Conservation (phyloP, 2,888 invertebrate species). For the Catonia carolina region DNA sequence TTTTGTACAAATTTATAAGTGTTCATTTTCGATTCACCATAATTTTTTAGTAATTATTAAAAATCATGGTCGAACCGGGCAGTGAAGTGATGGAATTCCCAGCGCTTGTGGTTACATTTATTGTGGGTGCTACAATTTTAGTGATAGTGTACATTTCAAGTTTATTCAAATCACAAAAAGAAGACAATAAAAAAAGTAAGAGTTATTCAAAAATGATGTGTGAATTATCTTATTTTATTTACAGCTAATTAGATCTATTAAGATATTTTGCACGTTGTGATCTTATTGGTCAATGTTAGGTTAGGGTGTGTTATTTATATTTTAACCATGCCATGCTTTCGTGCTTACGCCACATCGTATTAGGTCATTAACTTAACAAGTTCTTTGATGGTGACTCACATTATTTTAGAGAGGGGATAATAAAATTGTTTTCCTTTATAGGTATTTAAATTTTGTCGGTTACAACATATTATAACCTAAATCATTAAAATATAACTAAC, state of each 20-base stretch:
- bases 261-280: neutral
- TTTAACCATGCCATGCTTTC: too few species aligned
- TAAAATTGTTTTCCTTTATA: too few species aligned
- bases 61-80: slow-evolving; percentile 17
- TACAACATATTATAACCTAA: too few species aligned
- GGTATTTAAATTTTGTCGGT: too few species aligned
- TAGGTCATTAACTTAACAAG: too few species aligned
- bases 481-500: too few species aligned
- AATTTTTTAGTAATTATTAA: neutral
- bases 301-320: slow-evolving; percentile 1
- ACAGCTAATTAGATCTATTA: slow-evolving; percentile 1
- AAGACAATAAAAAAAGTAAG: slow-evolving; percentile 23
- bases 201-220: neutral
- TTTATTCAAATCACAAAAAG: slow-evolving; percentile 23
- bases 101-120: slow-evolving; percentile 18
- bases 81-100: slow-evolving; percentile 23
- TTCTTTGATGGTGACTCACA: too few species aligned
- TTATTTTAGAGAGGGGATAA: too few species aligned
- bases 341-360: too few species aligned
- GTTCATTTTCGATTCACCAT: neutral
- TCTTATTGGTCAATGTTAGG: neutral
- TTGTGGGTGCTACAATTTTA: slow-evolving; percentile 21
- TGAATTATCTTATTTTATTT: neutral
- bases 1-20: neutral
- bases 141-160: slow-evolving; percentile 25